Percentiles rank a stretch among this genome's conserved stretches.
Conservation (phyloP, 2,888 invertebrate species). For the Chrysodeixis includens region DNA sequence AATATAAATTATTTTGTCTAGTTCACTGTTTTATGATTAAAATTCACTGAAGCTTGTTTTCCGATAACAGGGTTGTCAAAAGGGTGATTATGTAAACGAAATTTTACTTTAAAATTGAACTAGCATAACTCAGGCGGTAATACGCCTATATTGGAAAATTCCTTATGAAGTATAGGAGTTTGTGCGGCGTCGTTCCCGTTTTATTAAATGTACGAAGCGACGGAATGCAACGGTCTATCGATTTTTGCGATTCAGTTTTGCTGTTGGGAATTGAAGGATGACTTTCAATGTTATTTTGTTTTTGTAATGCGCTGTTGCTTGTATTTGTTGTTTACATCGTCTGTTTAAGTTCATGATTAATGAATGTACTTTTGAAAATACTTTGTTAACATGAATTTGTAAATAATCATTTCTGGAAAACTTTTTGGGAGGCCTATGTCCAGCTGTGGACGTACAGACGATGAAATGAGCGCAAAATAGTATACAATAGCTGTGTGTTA, state of each 20-base stretch:
- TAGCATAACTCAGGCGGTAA: not conserved
- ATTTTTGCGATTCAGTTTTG: conserved; percentile 1
- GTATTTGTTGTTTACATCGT: too few relatives aligned
- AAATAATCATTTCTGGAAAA: too few relatives aligned
- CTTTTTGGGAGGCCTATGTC: too few relatives aligned
- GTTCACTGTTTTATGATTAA: conserved; percentile 1
- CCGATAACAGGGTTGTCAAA: not conserved
- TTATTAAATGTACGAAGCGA: conserved; percentile 2
- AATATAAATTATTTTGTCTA: conserved; percentile 2
- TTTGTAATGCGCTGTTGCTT: not conserved
- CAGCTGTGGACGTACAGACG: too few relatives aligned
- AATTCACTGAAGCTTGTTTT: conserved; percentile 4
- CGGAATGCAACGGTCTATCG: conserved; percentile 4
- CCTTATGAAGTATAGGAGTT: not conserved
- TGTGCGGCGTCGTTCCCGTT: not conserved
- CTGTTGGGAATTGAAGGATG: not conserved
- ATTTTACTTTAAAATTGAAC: conserved; percentile 4
- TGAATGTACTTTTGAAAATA: too few relatives aligned
- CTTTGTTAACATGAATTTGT: too few relatives aligned
- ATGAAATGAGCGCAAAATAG: too few relatives aligned
- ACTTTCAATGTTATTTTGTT: not conserved
- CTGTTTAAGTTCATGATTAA: too few relatives aligned
- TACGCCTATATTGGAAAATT: conserved; percentile 1
- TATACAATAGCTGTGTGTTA: too few relatives aligned
- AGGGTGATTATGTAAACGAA: not conserved